A percentile compares a stretch with the other conserved stretches of the same genome.
These are phyloP conservation scores for Myripristis murdjan DNA, from an alignment of 2,797 vertebrate species.

Conservation along the genomic window DNA sequence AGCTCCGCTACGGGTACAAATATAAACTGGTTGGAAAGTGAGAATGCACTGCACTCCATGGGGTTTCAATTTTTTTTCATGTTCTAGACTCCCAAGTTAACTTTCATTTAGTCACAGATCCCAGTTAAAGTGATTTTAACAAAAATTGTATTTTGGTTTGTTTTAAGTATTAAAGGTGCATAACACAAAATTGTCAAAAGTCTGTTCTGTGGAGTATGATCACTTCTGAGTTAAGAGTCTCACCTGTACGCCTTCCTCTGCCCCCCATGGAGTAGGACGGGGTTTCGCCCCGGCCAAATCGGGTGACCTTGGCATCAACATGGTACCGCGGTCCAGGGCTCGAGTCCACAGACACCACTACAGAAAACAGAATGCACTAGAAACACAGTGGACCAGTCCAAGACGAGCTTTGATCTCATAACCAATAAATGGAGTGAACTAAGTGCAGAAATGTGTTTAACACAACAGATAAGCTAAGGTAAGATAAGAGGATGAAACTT, in stretches of 20 bases:
- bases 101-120: background rate
- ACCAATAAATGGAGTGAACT: background rate
- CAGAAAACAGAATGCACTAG: slow-evolving; percentile 5
- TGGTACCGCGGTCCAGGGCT: slow-evolving; percentile 92
- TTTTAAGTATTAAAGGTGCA: too few species aligned
- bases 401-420: background rate
- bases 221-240: background rate
- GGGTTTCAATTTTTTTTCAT: too few species aligned
- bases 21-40: background rate
- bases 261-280: slow-evolving; percentile 91
- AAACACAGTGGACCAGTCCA: background rate
- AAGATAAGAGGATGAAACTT: too few species aligned
- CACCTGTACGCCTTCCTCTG: slow-evolving; percentile 66
- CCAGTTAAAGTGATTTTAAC: too few species aligned
- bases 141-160: too few species aligned
- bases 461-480: too few species aligned
- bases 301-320: slow-evolving; percentile 88
- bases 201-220: too few species aligned
- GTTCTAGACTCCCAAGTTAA: too few species aligned
- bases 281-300: slow-evolving; percentile 88
- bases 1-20: slow-evolving; percentile 48
- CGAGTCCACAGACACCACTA: slow-evolving; percentile 86
- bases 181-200: too few species aligned
- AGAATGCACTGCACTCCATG: background rate
- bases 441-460: background rate